phyloP scores from a whole-genome alignment of 1,140 invertebrate genomes.

The Cyclina sinensis region DNA sequence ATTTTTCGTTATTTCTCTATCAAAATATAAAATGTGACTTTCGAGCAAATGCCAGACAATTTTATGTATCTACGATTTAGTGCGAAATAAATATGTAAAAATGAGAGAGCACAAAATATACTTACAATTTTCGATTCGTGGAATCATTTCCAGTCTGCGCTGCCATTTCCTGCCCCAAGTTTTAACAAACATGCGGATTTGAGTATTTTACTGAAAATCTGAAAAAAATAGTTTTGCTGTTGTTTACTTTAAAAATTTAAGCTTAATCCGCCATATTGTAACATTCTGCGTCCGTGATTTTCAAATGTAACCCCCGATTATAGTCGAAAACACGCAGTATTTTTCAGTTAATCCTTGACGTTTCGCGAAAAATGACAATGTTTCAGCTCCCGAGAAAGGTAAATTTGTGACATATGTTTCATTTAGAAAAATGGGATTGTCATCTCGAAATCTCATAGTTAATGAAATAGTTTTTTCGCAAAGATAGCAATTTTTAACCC shows the following conservation, averaged over 20 bases:
- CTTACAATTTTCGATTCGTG: no score
- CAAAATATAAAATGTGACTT: no score
- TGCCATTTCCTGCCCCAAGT: no score
- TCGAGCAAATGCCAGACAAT: no score
- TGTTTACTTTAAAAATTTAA: neutral
- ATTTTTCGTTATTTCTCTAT: no score
- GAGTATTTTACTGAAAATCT: neutral
- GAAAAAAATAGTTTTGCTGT: neutral
- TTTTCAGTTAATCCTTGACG: slow-evolving; percentile 16
- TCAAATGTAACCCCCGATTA: slow-evolving; percentile 41
- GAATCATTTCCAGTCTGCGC: no score
- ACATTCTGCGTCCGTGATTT: slow-evolving; percentile 17
- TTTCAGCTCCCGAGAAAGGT: slow-evolving; percentile 1
- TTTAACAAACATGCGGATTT: neutral
- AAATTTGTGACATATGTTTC: slow-evolving; percentile 32
- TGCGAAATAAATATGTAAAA: neutral
- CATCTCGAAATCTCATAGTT: slow-evolving; percentile 10
- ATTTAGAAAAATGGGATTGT: slow-evolving; percentile 43
- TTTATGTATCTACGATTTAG: no score
- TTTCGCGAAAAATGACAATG: slow-evolving; percentile 42
- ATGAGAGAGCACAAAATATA: neutral
- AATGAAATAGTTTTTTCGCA: neutral
- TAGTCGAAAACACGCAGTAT: neutral
- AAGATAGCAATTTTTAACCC: neutral
- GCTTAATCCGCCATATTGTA: slow-evolving; percentile 43